Evolutionary conservation across 2,888 invertebrate species (phyloP).

Genomic region (Protophormia terraenovae): DNA sequence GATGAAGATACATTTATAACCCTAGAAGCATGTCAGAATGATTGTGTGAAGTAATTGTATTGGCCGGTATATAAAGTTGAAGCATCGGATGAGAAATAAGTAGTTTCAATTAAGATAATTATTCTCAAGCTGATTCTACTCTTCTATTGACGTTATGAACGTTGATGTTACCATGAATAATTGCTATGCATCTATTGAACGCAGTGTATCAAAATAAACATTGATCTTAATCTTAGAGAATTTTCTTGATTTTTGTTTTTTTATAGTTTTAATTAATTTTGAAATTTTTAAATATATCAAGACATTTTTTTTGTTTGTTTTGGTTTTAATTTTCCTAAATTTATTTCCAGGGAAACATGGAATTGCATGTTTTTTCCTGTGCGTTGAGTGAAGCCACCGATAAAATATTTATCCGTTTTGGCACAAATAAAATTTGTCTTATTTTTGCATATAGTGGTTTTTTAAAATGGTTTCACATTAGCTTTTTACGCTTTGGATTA

Average conservation of each 20-base stretch:
- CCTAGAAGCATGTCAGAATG: conserved; percentile 52
- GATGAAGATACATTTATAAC: conserved; percentile 65
- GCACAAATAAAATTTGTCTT: too few species aligned
- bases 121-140: not conserved
- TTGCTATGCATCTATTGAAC: not conserved
- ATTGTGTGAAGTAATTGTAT: conserved; percentile 50
- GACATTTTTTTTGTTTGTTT: too few species aligned
- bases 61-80: conserved; percentile 15
- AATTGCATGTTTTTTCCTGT: too few species aligned
- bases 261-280: not conserved
- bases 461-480: too few species aligned
- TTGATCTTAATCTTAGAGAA: not conserved
- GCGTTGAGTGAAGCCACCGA: too few species aligned
- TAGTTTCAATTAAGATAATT: conserved; percentile 54
- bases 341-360: too few species aligned
- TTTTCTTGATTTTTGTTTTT: not conserved
- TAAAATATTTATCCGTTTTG: too few species aligned
- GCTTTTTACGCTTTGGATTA: too few species aligned
- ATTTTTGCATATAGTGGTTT: too few species aligned
- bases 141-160: not conserved
- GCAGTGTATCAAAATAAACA: not conserved
- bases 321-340: too few species aligned
- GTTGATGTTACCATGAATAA: not conserved
- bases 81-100: conserved; percentile 36
- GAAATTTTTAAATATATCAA: too few species aligned